Conservation (phyloP, 2,113 vertebrate species). For the Dipodomys merriami region DNA sequence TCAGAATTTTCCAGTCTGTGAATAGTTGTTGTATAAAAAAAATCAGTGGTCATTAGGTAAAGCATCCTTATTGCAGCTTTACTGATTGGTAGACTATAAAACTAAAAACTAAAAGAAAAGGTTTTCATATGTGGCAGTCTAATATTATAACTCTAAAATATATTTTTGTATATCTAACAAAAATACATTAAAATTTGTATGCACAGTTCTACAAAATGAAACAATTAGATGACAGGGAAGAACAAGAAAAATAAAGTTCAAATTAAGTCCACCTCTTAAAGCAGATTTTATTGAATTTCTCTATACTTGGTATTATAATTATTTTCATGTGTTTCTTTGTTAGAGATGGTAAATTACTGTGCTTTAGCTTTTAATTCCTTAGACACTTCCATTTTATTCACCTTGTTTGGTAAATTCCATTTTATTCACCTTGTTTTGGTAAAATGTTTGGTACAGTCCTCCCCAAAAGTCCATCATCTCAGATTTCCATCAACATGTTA, state of each 20-base stretch:
- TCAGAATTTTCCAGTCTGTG: conserved; percentile 52
- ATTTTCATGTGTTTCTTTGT: conserved; percentile 52
- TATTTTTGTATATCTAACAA: conserved; percentile 28
- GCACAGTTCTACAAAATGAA: conserved; percentile 42
- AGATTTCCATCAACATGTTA: background rate
- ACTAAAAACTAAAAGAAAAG: conserved; percentile 20
- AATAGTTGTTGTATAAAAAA: conserved; percentile 46
- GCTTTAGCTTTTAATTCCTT: conserved; percentile 18
- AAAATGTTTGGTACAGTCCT: background rate
- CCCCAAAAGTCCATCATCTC: background rate
- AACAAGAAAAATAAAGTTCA: conserved; percentile 54
- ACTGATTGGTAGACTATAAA: conserved; percentile 22
- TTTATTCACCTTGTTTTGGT: conserved; percentile 5
- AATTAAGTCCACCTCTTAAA: conserved; percentile 40
- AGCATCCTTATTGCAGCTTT: conserved; percentile 41
- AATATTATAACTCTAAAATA: conserved; percentile 24
- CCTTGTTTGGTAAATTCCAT: conserved; percentile 5
- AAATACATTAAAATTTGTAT: conserved; percentile 39
- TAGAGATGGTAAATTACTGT: conserved; percentile 40
- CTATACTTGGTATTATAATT: conserved; percentile 48
- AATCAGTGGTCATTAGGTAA: conserved; percentile 15
- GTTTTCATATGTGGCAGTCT: conserved; percentile 34
- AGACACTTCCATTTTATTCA: conserved; percentile 11
- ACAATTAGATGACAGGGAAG: conserved; percentile 32
- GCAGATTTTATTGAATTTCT: conserved; percentile 40